A percentile compares a stretch with the other conserved stretches of the same genome.
Conservation (phyloP, 2,797 vertebrate species). For the Galagoides demidoff region DNA sequence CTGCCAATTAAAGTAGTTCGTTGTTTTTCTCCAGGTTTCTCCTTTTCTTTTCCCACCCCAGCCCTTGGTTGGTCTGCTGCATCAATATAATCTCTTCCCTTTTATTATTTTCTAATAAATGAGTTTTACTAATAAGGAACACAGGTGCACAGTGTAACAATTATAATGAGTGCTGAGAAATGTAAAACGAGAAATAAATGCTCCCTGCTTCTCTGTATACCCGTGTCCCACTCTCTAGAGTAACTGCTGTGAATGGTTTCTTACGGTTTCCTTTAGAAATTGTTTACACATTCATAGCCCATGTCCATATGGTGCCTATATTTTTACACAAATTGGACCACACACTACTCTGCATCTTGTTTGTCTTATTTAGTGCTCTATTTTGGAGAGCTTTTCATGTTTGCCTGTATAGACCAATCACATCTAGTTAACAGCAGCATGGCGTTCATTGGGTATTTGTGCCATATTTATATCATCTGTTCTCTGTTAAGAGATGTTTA, state of each 20-base stretch:
- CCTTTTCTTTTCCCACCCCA: not conserved
- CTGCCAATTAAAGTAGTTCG: not conserved
- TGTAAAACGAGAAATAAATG: not conserved
- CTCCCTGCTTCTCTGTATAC: not conserved
- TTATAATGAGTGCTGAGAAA: not conserved
- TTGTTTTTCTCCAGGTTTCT: not conserved
- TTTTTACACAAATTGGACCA: not conserved
- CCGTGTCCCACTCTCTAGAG: not conserved
- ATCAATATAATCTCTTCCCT: not conserved
- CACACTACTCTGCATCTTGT: not conserved
- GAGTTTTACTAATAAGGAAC: not conserved
- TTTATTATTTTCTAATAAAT: not conserved
- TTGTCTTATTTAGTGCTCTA: not conserved
- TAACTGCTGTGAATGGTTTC: not conserved
- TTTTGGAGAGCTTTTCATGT: constrained; percentile 21
- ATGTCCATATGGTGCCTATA: not conserved
- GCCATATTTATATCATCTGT: not conserved
- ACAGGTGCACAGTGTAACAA: not conserved
- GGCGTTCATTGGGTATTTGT: not conserved
- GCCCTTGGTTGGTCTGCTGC: not conserved
- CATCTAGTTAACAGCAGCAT: not conserved
- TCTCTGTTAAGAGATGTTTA: constrained; percentile 43
- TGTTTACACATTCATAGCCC: not conserved
- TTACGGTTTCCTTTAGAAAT: not conserved
- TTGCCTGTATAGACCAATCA: not conserved